Percentiles rank a stretch among this genome's conserved stretches.
These are phyloP conservation scores for Tupiocoris notatus DNA, from an alignment of 2,888 invertebrate species.

Conservation along the genomic window DNA sequence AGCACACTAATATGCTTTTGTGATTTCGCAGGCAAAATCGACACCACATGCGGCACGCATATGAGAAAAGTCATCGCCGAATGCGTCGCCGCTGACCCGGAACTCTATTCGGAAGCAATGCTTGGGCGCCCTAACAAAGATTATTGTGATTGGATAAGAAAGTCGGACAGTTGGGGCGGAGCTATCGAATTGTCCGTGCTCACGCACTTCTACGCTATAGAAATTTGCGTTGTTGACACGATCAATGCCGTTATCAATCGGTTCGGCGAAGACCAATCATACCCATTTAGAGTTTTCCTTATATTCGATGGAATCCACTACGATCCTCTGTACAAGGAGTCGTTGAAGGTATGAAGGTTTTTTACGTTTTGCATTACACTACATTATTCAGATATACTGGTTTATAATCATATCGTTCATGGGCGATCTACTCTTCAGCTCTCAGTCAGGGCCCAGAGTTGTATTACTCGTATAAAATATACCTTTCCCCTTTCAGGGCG, in stretches of 20 bases:
- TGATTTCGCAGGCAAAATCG: constrained; percentile 62
- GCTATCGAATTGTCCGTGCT: constrained; percentile 89
- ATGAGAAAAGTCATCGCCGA: constrained; percentile 87
- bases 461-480: too few relatives aligned
- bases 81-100: constrained; percentile 72
- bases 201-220: constrained; percentile 80
- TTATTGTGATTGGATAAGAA: constrained; percentile 88
- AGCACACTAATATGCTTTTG: too few relatives aligned
- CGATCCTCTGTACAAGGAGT: constrained; percentile 87
- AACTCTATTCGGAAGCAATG: constrained; percentile 80
- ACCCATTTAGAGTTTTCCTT: constrained; percentile 77
- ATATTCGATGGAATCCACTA: constrained; percentile 96
- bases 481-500: constrained; percentile 60
- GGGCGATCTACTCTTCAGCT: too few relatives aligned
- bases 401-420: too few relatives aligned
- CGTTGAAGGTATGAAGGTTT: constrained; percentile 51
- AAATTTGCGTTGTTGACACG: constrained; percentile 92
- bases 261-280: constrained; percentile 89
- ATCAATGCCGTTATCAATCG: constrained; percentile 85
- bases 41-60: constrained; percentile 68
- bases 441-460: too few relatives aligned
- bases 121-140: constrained; percentile 79
- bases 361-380: not conserved
- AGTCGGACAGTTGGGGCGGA: constrained; percentile 90
- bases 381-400: not conserved